Percentiles rank a stretch among this genome's conserved stretches.
Conservation (phyloP, 2,797 vertebrate genomes). For the Darevskia mixta region DNA sequence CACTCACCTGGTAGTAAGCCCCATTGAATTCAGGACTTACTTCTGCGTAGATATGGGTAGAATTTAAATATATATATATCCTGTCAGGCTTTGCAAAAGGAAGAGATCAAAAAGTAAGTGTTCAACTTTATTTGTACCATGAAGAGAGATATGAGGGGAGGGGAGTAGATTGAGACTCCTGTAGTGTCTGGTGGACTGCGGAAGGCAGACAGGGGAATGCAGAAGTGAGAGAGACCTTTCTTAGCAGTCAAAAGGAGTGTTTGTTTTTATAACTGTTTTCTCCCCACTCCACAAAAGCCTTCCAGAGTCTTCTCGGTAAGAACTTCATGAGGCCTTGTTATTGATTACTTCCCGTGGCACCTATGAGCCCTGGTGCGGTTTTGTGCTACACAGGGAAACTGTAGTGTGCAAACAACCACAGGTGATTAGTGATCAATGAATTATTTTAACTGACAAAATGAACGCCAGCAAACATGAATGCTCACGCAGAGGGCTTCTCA, state of each 20-base stretch:
- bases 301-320: conserved; percentile 71
- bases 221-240: conserved; percentile 68
- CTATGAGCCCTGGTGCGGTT: conserved; percentile 71
- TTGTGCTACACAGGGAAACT: conserved; percentile 56
- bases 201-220: conserved; percentile 23
- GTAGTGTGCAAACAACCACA: conserved; percentile 77
- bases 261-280: conserved; percentile 69
- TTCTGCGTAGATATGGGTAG: no score
- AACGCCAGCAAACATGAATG: conserved; percentile 64
- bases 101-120: conserved; percentile 43
- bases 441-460: conserved; percentile 73
- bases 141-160: conserved; percentile 60
- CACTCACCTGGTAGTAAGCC: background rate
- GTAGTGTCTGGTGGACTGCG: background rate
- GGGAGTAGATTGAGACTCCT: no score
- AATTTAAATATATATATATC: no score
- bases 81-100: conserved; percentile 51
- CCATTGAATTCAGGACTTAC: background rate
- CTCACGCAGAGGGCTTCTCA: conserved; percentile 66
- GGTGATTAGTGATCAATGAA: conserved; percentile 78
- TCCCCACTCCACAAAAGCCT: conserved; percentile 67
- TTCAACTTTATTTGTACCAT: conserved; percentile 71
- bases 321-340: conserved; percentile 69
- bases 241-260: conserved; percentile 63
- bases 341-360: conserved; percentile 77